Conservation (phyloP, 1,140 invertebrate species). For the Aphis craccivora region DNA sequence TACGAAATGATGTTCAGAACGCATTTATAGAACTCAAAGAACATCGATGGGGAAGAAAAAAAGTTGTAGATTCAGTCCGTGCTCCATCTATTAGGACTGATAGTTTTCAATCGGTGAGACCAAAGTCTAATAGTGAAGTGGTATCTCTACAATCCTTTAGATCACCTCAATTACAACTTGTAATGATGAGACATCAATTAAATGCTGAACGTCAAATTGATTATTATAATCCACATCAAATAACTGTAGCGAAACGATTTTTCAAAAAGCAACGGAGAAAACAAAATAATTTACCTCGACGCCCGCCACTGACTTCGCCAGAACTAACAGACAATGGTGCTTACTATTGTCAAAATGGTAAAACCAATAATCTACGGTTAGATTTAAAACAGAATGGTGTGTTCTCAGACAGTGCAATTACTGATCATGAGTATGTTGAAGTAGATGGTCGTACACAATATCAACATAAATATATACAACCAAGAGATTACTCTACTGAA, state of each 20-base stretch:
- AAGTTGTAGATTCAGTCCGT: slow-evolving; percentile 32
- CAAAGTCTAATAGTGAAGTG: slow-evolving; percentile 69
- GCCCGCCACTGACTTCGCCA: slow-evolving; percentile 51
- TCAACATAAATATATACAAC: slow-evolving; percentile 48
- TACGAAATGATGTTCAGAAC: slow-evolving; percentile 79
- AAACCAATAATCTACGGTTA: slow-evolving; percentile 28
- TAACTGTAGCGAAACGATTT: slow-evolving; percentile 88
- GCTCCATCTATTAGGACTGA: slow-evolving; percentile 58
- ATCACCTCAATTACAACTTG: slow-evolving; percentile 74
- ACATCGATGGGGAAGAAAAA: slow-evolving; percentile 48
- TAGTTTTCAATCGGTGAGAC: slow-evolving; percentile 34
- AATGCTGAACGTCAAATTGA: slow-evolving; percentile 69
- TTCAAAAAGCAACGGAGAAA: slow-evolving; percentile 82
- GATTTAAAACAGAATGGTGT: slow-evolving; percentile 39
- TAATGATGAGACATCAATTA: slow-evolving; percentile 73
- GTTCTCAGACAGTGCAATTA: slow-evolving; percentile 40
- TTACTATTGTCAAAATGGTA: slow-evolving; percentile 51
- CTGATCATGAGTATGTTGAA: slow-evolving; percentile 55
- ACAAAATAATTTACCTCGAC: slow-evolving; percentile 72
- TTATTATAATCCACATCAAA: slow-evolving; percentile 93
- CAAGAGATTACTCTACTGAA: slow-evolving; percentile 55
- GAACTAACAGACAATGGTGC: slow-evolving; percentile 43
- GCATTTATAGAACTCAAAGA: slow-evolving; percentile 75
- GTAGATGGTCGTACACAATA: slow-evolving; percentile 40
- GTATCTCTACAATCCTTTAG: slow-evolving; percentile 73